Evolutionary conservation across 1,140 invertebrate genomes (phyloP).

Genomic region (Drosophila mauritiana): DNA sequence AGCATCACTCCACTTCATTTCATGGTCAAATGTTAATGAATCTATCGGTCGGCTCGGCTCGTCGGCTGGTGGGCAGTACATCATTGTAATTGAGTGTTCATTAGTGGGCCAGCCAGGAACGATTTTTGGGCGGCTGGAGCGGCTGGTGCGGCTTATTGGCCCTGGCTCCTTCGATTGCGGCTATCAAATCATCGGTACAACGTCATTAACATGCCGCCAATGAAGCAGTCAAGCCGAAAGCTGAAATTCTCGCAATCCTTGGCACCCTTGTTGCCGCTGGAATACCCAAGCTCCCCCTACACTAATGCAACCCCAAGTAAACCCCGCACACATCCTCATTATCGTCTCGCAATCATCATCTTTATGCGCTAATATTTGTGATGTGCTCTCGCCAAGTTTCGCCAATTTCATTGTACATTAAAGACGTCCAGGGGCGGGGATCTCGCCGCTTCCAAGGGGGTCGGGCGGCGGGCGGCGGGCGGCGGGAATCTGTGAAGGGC

Average conservation of each 20-base stretch:
- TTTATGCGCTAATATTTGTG: constrained; percentile 81
- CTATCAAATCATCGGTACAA: constrained; percentile 67
- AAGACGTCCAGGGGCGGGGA: constrained; percentile 38
- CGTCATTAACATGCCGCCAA: constrained; percentile 70
- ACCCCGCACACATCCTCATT: constrained; percentile 59
- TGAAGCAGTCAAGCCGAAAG: constrained; percentile 43
- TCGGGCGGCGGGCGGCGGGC: not conserved
- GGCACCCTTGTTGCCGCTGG: not conserved
- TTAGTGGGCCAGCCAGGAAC: constrained; percentile 60
- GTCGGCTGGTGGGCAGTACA: constrained; percentile 51
- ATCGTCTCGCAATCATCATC: constrained; percentile 81
- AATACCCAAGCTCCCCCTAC: not conserved
- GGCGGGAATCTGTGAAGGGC: constrained; percentile 20
- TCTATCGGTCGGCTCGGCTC: constrained; percentile 22
- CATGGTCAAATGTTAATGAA: constrained; percentile 78
- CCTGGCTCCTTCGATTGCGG: constrained; percentile 63
- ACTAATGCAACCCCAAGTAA: constrained; percentile 28
- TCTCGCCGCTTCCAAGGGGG: not conserved
- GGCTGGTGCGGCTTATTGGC: constrained; percentile 58
- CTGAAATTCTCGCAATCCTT: constrained; percentile 27
- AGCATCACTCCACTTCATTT: constrained; percentile 4
- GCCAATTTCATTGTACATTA: constrained; percentile 80
- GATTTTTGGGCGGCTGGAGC: constrained; percentile 37
- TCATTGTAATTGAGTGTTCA: constrained; percentile 83
- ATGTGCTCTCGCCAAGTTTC: constrained; percentile 77